Conservation (phyloP, 2,797 vertebrate species). For the Hydrocynus forskahlii region DNA sequence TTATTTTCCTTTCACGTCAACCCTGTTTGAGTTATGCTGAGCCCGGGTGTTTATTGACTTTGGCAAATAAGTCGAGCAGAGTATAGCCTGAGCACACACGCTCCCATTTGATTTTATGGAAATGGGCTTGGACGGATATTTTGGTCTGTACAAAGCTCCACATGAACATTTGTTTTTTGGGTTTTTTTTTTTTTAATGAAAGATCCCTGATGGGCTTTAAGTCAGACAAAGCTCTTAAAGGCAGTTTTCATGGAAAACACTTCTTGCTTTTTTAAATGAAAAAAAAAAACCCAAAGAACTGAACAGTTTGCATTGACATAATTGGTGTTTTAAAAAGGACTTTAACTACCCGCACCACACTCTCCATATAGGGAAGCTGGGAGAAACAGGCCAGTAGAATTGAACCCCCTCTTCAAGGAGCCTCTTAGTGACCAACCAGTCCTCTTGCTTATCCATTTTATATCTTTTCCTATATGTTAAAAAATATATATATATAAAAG, state of each 20-base stretch:
- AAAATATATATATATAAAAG: too few relatives aligned
- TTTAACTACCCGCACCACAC: too few relatives aligned
- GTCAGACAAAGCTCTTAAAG: background rate
- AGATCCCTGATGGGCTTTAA: background rate
- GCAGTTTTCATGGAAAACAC: background rate
- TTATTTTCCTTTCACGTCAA: background rate
- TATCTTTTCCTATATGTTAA: too few relatives aligned
- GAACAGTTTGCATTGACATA: too few relatives aligned
- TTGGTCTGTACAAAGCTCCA: background rate
- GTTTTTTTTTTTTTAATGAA: background rate
- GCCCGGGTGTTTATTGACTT: background rate
- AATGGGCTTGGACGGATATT: background rate
- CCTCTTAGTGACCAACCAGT: too few relatives aligned
- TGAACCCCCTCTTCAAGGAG: too few relatives aligned
- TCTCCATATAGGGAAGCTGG: too few relatives aligned
- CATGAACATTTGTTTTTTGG: background rate
- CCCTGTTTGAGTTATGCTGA: background rate
- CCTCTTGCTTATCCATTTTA: too few relatives aligned
- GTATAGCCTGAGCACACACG: background rate
- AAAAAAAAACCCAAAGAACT: too few relatives aligned
- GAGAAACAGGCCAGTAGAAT: too few relatives aligned
- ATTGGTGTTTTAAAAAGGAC: too few relatives aligned
- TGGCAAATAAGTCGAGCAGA: background rate
- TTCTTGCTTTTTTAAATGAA: too few relatives aligned
- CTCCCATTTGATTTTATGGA: constrained; percentile 4